phyloP scores from a whole-genome alignment of 2,888 invertebrate genomes.

The Rhyacophila evoluta region DNA sequence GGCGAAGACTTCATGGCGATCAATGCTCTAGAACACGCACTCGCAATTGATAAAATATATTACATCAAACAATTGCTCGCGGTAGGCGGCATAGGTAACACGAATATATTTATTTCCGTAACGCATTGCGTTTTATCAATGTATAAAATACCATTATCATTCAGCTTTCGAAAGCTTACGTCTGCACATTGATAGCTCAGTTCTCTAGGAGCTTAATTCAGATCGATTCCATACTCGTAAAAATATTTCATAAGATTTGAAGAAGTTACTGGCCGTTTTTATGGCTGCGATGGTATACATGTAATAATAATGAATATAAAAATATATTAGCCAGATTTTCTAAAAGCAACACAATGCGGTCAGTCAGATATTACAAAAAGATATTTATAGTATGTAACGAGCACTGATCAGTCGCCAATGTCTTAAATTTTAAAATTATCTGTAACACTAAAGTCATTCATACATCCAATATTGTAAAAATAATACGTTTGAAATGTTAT shows the following conservation, averaged over 20 bases:
- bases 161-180: background rate
- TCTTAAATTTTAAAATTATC: background rate
- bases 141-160: too few relatives aligned
- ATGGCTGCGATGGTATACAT: background rate
- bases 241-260: slow-evolving; percentile 6
- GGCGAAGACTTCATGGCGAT: too few relatives aligned
- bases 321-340: background rate
- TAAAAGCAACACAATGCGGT: background rate
- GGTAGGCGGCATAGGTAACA: too few relatives aligned
- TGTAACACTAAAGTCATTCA: too few relatives aligned
- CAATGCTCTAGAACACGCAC: too few relatives aligned
- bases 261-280: background rate
- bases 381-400: background rate
- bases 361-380: background rate
- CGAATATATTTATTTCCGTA: too few relatives aligned
- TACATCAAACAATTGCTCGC: too few relatives aligned
- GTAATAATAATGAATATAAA: background rate
- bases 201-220: background rate
- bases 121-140: too few relatives aligned
- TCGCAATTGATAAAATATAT: too few relatives aligned
- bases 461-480: too few relatives aligned
- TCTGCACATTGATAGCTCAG: background rate
- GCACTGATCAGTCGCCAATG: background rate
- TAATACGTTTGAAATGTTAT: too few relatives aligned
- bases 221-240: slow-evolving; percentile 5